Conservation (phyloP, 1,140 invertebrate species). For the Ericerus pela region DNA sequence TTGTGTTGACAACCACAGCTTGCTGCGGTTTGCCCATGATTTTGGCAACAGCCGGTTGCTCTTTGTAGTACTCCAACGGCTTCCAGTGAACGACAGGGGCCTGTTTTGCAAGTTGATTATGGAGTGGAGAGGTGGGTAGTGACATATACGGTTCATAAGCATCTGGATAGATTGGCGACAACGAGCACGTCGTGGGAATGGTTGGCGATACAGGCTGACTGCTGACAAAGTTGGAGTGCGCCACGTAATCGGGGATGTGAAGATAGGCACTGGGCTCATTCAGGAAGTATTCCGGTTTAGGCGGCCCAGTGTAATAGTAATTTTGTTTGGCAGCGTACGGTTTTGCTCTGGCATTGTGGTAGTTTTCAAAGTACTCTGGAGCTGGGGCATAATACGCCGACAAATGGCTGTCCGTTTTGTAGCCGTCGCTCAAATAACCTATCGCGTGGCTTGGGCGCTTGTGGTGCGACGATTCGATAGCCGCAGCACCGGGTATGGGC, state of each 20-base stretch:
- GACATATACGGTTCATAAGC: neutral
- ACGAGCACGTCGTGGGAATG: neutral
- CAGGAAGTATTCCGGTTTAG: neutral
- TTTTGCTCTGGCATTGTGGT: neutral
- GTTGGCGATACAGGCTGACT: no score
- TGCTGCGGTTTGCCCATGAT: slow-evolving; percentile 26
- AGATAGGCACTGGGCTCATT: slow-evolving; percentile 1
- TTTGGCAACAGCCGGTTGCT: slow-evolving; percentile 22
- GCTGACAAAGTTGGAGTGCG: no score
- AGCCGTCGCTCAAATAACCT: neutral
- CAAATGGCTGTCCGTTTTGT: neutral
- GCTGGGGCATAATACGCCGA: neutral
- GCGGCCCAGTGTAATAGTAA: neutral
- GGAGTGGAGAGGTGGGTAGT: neutral
- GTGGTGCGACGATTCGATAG: neutral
- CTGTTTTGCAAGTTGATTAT: no score
- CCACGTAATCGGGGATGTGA: no score
- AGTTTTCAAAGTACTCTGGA: neutral
- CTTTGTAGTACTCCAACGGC: slow-evolving; percentile 13
- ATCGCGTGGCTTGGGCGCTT: neutral
- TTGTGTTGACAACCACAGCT: slow-evolving; percentile 24
- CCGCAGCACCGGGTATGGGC: neutral
- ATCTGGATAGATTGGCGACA: neutral
- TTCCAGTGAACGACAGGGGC: no score
- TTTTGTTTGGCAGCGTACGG: neutral